phyloP scores from a whole-genome alignment of 2,888 invertebrate genomes.

The Idaea dimidiata region DNA sequence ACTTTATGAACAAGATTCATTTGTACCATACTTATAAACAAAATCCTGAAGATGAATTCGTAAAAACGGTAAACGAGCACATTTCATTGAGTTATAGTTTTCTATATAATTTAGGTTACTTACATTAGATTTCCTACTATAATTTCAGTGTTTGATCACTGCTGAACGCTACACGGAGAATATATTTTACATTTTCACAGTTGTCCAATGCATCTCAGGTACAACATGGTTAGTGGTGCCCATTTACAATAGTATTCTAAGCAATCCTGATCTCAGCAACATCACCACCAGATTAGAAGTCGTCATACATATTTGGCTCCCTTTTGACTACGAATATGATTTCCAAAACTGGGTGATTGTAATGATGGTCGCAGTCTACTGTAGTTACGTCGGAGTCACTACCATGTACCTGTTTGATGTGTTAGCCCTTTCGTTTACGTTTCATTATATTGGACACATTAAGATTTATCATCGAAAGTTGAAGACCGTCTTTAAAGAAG shows the following conservation, averaged over 20 bases:
- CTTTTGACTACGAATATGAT: conserved; percentile 44
- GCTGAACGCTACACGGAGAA: neutral
- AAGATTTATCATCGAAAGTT: conserved; percentile 35
- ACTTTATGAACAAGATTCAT: neutral
- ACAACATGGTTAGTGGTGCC: neutral
- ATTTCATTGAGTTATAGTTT: no score
- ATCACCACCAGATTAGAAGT: conserved; percentile 38
- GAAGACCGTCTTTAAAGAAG: neutral
- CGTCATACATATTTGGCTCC: conserved; percentile 41
- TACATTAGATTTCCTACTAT: neutral
- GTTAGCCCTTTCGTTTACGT: conserved; percentile 36
- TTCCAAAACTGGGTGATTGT: conserved; percentile 35
- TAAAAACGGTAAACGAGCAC: neutral
- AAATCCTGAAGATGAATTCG: neutral
- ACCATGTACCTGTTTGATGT: conserved; percentile 34
- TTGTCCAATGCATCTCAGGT: neutral
- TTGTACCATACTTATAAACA: neutral
- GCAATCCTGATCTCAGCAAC: conserved; percentile 34
- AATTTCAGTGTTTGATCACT: neutral
- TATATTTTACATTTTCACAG: neutral
- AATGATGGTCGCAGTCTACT: conserved; percentile 32
- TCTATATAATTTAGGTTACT: no score
- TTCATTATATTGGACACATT: conserved; percentile 46
- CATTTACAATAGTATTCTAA: conserved; percentile 16
- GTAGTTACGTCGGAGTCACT: conserved; percentile 11